A percentile compares a stretch with the other conserved stretches of the same genome.
phyloP scores from a whole-genome alignment of 1,140 invertebrate species.

The Halictus rubicundus region DNA sequence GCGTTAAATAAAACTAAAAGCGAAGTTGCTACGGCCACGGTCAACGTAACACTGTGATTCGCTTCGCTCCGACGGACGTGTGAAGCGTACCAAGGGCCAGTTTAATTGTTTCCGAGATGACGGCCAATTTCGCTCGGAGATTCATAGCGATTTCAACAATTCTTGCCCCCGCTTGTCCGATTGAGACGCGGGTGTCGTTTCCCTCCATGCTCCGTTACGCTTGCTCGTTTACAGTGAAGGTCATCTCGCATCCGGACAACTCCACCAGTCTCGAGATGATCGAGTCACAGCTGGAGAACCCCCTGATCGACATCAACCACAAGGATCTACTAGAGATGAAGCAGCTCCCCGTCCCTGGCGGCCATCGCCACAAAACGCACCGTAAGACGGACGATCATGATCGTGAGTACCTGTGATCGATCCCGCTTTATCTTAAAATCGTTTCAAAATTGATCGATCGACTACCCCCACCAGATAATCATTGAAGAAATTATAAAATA shows the following conservation, averaged over 20 bases:
- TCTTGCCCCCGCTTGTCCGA: background rate
- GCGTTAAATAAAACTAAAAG: too few relatives aligned
- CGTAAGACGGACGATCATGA: conserved; percentile 74
- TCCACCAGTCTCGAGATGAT: conserved; percentile 79
- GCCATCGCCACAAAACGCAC: conserved; percentile 72
- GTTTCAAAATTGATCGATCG: too few relatives aligned
- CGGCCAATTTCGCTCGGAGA: background rate
- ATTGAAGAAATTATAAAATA: too few relatives aligned
- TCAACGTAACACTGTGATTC: too few relatives aligned
- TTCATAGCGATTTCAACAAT: background rate
- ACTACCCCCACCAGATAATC: too few relatives aligned
- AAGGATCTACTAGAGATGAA: conserved; percentile 74
- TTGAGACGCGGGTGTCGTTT: background rate
- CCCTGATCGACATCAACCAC: conserved; percentile 78
- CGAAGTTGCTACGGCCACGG: too few relatives aligned
- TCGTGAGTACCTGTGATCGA: conserved; percentile 59
- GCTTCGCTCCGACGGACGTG: too few relatives aligned
- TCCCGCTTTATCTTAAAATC: too few relatives aligned
- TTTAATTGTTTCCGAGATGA: background rate
- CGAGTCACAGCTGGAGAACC: conserved; percentile 81
- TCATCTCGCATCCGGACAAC: conserved; percentile 79
- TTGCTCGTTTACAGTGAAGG: conserved; percentile 76
- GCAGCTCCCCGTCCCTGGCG: conserved; percentile 72
- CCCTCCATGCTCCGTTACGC: conserved; percentile 52
- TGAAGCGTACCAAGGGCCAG: too few relatives aligned